Percentiles rank a stretch among this genome's conserved stretches.
Conservation (phyloP, 1,140 invertebrate species). For the Drosophila grimshawi region DNA sequence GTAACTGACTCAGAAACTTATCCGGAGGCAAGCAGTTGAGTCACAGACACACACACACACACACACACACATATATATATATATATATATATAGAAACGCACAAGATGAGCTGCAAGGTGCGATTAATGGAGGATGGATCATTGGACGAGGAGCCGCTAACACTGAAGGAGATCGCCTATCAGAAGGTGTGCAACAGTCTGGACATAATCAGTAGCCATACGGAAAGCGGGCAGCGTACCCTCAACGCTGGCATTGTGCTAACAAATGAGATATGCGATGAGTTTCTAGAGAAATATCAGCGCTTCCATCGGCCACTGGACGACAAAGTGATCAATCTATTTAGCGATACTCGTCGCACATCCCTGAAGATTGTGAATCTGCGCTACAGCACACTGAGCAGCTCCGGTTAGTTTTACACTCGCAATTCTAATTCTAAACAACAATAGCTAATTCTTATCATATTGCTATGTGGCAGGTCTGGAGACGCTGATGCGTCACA, state of each 20-base stretch:
- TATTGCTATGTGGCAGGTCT: conserved; percentile 80
- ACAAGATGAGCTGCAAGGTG: conserved; percentile 83
- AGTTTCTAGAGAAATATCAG: conserved; percentile 89
- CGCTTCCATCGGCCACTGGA: conserved; percentile 86
- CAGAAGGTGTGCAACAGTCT: conserved; percentile 88
- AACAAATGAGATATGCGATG: conserved; percentile 85
- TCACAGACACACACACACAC: conserved; percentile 1
- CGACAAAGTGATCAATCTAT: conserved; percentile 89
- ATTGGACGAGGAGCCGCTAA: conserved; percentile 81
- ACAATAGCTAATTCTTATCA: not conserved
- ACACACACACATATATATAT: not conserved
- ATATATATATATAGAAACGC: not conserved
- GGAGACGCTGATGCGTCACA: conserved; percentile 88
- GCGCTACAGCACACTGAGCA: conserved; percentile 89
- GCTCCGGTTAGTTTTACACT: conserved; percentile 40
- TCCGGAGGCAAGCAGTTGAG: conserved; percentile 24
- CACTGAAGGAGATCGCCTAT: conserved; percentile 87
- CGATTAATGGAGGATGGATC: conserved; percentile 82
- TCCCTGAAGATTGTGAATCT: conserved; percentile 89
- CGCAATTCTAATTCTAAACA: not conserved
- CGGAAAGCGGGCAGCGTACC: conserved; percentile 45
- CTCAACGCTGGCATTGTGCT: conserved; percentile 68
- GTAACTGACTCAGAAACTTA: not conserved
- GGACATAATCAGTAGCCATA: conserved; percentile 86
- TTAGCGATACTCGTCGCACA: conserved; percentile 88